Evolutionary conservation across 2,113 vertebrate genomes (phyloP).

Genomic region (Telmatochromis brachygnathus): DNA sequence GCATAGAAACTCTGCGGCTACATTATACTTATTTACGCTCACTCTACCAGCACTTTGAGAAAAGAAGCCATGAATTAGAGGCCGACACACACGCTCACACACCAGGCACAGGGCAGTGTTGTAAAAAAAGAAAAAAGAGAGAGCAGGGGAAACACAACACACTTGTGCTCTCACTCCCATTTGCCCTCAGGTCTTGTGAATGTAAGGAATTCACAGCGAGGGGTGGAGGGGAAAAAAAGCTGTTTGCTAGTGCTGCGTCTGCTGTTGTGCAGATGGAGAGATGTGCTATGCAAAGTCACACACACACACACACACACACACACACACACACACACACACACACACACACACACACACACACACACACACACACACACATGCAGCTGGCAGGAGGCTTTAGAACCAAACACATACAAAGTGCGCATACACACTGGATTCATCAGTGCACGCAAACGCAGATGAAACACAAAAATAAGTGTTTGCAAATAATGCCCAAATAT

Average conservation of each 20-base stretch:
- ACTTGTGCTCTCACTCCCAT: constrained; percentile 14
- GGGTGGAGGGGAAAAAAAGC: constrained; percentile 15
- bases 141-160: constrained; percentile 22
- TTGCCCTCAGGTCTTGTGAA: constrained; percentile 57
- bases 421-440: not conserved
- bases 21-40: constrained; percentile 46
- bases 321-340: not conserved
- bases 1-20: constrained; percentile 23
- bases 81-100: not conserved
- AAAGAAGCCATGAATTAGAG: constrained; percentile 37
- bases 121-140: constrained; percentile 8
- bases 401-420: not conserved
- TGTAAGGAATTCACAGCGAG: constrained; percentile 59
- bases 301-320: not conserved
- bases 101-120: not conserved
- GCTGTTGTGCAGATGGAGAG: constrained; percentile 32
- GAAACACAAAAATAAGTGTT: not conserved
- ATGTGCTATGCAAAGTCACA: not conserved
- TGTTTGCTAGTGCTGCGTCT: constrained; percentile 8
- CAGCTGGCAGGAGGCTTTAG: not conserved
- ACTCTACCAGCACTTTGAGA: constrained; percentile 39
- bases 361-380: not conserved
- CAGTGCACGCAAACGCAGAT: not conserved
- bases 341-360: not conserved
- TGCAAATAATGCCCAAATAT: not conserved